Evolutionary conservation across 2,888 invertebrate species (phyloP), one percentile per base, ranked within the genome.

Genomic region (Eilema caniola): DNA sequence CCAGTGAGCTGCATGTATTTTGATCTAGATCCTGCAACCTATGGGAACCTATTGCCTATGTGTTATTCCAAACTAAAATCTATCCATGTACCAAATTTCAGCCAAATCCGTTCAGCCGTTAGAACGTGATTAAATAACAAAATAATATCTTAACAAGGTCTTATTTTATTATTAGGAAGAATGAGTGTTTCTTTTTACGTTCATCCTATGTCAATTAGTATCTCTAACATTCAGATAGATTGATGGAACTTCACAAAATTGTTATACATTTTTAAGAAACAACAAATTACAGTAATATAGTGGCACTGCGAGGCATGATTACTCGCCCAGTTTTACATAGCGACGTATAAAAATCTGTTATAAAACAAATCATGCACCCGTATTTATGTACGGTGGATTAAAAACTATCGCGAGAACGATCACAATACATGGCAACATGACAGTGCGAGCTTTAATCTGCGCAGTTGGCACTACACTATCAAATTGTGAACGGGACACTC

Each of bases 401-500:
- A 23, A 31, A 31, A 61, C n/a, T n/a, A 31, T 31, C n/a, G 31
- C 47, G 20, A 47, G 47, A 47, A 47, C 20, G 47, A 47, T 20
- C 47, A 53, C n/a, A 53, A 53, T 61, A 61, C 31, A 25, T 23
- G 33, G 23, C 20, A 14, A 2, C 14, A n/a, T 31, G 20, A 61
- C 20, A 3, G 11, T 37, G 16, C 24, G 37, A 62, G 3, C 37
- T 37, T 3, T 37, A 62, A 62, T 37, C 62, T n/a, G 25, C 20
- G 37, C 24, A 41, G 41, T 20, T 62, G 10, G 24, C 62, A 2
- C 37, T 25, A 41, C 41, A 41, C 53, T 53, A 62, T 62, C 62
- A 41, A 24, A 41, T 41, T 41, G 62, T 67, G 41, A 67, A 67
- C 28, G 28, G n/a, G n/a, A 60, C 60, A 67, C 59, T 59, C 61